Percentiles rank a stretch among this genome's conserved stretches.
Conservation (phyloP, 2,797 vertebrate species). For the Channa striata region DNA sequence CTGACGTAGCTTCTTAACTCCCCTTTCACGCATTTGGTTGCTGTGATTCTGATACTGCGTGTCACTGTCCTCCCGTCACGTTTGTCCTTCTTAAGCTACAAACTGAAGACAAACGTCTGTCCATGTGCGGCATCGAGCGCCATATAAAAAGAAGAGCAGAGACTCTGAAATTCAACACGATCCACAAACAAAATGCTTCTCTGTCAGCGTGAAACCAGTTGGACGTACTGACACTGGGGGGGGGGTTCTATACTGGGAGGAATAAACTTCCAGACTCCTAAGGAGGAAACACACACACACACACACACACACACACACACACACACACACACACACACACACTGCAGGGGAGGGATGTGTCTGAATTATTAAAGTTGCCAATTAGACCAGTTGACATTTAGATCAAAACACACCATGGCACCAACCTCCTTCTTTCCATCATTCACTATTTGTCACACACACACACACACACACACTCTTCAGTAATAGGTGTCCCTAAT, state of each 20-base stretch:
- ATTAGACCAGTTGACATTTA: slow-evolving; percentile 84
- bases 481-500: slow-evolving; percentile 48
- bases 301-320: slow-evolving; percentile 36
- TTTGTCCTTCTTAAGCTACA: neutral
- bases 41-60: neutral
- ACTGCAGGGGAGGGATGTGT: slow-evolving; percentile 58
- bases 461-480: slow-evolving; percentile 22
- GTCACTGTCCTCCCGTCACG: neutral
- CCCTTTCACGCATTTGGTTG: slow-evolving; percentile 2
- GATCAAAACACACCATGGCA: slow-evolving; percentile 78
- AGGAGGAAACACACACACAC: slow-evolving; percentile 1
- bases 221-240: no score
- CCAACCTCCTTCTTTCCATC: slow-evolving; percentile 61
- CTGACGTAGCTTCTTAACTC: slow-evolving; percentile 53
- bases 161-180: no score
- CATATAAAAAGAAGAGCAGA: slow-evolving; percentile 12
- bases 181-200: no score
- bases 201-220: no score
- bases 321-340: slow-evolving; percentile 31
- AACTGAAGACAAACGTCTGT: neutral
- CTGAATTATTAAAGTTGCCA: slow-evolving; percentile 83
- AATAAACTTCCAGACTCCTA: neutral
- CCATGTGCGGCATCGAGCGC: slow-evolving; percentile 3
- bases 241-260: no score
- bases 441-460: slow-evolving; percentile 14